Percentiles rank a stretch among this genome's conserved stretches.
These are phyloP conservation scores for Poeciliopsis infans DNA, from an alignment of 2,797 vertebrate species.

Conservation along the genomic window DNA sequence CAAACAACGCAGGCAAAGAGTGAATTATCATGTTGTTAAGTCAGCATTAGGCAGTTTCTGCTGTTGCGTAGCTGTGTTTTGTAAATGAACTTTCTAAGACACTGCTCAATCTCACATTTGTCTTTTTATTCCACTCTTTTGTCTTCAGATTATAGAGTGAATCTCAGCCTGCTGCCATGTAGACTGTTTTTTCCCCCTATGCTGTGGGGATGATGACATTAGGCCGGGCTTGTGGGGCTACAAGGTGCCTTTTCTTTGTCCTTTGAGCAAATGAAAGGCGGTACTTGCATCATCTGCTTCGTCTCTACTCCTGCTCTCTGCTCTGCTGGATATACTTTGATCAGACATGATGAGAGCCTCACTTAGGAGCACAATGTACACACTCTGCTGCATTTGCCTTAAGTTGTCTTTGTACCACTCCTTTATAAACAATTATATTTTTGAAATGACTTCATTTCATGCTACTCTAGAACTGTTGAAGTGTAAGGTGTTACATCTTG, in stretches of 20 bases:
- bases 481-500: not conserved
- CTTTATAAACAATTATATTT: constrained; percentile 52
- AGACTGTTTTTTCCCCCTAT: fast-evolving
- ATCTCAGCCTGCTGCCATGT: constrained; percentile 10
- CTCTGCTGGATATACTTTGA: constrained; percentile 62
- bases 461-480: constrained; percentile 55
- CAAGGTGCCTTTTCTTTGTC: constrained; percentile 42
- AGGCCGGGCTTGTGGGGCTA: constrained; percentile 7
- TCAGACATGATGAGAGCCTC: constrained; percentile 54
- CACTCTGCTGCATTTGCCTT: constrained; percentile 33
- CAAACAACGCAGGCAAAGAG: not conserved
- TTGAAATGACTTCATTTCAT: constrained; percentile 59
- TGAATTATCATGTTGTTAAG: constrained; percentile 1
- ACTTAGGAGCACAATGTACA: constrained; percentile 37
- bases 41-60: not conserved
- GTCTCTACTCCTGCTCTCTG: constrained; percentile 43
- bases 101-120: not conserved
- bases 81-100: not conserved
- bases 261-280: constrained; percentile 45
- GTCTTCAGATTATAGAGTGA: not conserved
- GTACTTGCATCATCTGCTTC: constrained; percentile 50
- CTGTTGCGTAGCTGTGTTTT: not conserved
- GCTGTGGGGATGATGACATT: constrained; percentile 36
- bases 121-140: not conserved
- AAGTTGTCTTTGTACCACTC: constrained; percentile 63